Base-by-base conservation (phyloP, 2,797 vertebrate genomes). In the Graptemys geographica region DNA sequence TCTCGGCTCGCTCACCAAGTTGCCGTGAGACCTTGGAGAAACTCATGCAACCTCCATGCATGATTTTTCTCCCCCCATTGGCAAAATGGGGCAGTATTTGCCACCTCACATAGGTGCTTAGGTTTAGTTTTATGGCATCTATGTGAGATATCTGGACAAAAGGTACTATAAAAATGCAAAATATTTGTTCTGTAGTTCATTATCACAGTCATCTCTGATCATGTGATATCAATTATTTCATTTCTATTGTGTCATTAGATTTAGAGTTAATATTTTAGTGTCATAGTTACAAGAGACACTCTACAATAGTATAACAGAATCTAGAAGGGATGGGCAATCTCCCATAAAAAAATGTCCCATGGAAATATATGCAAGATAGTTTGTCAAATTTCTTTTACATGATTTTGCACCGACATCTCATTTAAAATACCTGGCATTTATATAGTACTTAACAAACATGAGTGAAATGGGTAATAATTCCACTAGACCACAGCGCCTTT, bases 121-220 rank as follows among this genome's bases (percentile, higher is more conserved):
- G 47, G 11, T 25, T 81, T 69, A 19, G 25, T 41, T 52, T 21
- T 21, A 18, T 55, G 78, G 79, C 62, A 51, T 27, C 21, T 55
- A 9, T 37, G 79, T 62, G 25, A 56, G 27, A 72, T 49, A 74
- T 25, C 47, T 16, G 55, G 31, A n/a, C 15, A 12, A n/a, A 90
- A 55, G 52, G 7, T 1, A 55, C 53, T 44, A 53, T 13, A 72
- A 9, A 49, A 55, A 55, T 9, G 21, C 21, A n/a, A 94, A 78
- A 16, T 12, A 78, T 3, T 79, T 62, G 31, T 62, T 62, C 33
- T 33, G 33, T 62, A 8, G 21, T 49, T 15, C 7, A 15, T 79
- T 79, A 87, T 4, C 25, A 87, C 27, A 82, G 6, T 92, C 53
- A 13, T 7, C 31, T 33, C 31, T 62, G 33, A 59, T 0, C 0